Conservation (phyloP, 2,888 invertebrate genomes). For the Nebria brevicollis region DNA sequence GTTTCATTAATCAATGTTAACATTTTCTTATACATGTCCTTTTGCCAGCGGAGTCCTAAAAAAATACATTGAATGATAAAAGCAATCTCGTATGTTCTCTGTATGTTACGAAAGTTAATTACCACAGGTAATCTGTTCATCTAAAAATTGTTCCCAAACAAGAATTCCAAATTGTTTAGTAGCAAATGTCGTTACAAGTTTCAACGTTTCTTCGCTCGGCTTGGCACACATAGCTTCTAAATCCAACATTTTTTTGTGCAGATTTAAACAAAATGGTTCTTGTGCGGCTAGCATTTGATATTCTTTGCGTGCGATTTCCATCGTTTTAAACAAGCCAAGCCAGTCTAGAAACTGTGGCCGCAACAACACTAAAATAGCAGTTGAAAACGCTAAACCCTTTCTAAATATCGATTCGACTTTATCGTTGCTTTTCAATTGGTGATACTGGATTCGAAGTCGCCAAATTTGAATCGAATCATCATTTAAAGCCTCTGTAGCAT, state of each 20-base stretch:
- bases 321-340: constrained; percentile 34
- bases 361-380: constrained; percentile 18
- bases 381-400: constrained; percentile 25
- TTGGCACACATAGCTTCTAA: constrained; percentile 39
- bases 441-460: constrained; percentile 38
- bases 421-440: constrained; percentile 29
- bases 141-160: constrained; percentile 30
- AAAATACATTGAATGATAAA: constrained; percentile 13
- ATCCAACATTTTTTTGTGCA: constrained; percentile 41
- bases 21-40: constrained; percentile 30
- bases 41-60: constrained; percentile 35
- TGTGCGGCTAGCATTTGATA: constrained; percentile 27
- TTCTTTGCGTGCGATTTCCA: constrained; percentile 25
- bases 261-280: constrained; percentile 34
- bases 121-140: constrained; percentile 41
- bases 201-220: constrained; percentile 29
- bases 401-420: constrained; percentile 34
- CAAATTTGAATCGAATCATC: constrained; percentile 39
- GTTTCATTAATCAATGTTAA: not conserved
- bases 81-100: not conserved
- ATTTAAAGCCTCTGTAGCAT: constrained; percentile 30
- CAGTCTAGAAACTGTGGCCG: constrained; percentile 40
- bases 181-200: constrained; percentile 21
- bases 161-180: constrained; percentile 31
- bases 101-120: not conserved